Base-by-base conservation (phyloP, 2,113 vertebrate genomes). In the Suricata suricatta region DNA sequence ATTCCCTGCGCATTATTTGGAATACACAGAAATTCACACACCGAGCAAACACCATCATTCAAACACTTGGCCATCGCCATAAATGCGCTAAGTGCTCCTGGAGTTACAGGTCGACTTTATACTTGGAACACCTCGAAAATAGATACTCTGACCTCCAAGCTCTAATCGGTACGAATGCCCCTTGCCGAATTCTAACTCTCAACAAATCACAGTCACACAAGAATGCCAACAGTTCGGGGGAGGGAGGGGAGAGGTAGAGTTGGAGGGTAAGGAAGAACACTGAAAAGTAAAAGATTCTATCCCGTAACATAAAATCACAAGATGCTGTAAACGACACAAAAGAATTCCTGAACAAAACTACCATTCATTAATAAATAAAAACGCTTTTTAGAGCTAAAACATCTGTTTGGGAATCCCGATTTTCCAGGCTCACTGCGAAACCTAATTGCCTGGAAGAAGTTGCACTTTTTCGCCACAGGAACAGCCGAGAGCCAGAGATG, bases 331-430 rank as follows among this genome's bases (percentile, higher is more conserved):
- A 88, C 52, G 23, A n/a, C 60, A 29, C 17, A 17, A 84, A 96
- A 84, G 0, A 76, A 77, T 50, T 90, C 84, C 94, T 35, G n/a
- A 33, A 97, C 85, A 93, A 88, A 80, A 91, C 84, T 25, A 29
- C 25, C 33, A 29, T 47, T 93, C 92, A 63, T 96, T 90, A 95
- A 97, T 97, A 96, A 96, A 27, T 54, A n/a, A 97, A 77, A 71
- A 12, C 33, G 35, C 52, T 90, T 96, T 94, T 63, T 88, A 64
- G 68, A 6, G 63, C 95, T 85, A 82, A 94, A 90, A 84, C 69
- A 69, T 68, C 88, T 84, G 94, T 33, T 68, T 19, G 96, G 92
- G 66, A 98, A 96, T 94, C 81, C 93, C 69, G 12, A 72, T 88
- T 76, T 94, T 41, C 92, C 38, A 50, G 90, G 47, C 69, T 96